Conservation (phyloP, 2,113 vertebrate species). For the Alces alces region DNA sequence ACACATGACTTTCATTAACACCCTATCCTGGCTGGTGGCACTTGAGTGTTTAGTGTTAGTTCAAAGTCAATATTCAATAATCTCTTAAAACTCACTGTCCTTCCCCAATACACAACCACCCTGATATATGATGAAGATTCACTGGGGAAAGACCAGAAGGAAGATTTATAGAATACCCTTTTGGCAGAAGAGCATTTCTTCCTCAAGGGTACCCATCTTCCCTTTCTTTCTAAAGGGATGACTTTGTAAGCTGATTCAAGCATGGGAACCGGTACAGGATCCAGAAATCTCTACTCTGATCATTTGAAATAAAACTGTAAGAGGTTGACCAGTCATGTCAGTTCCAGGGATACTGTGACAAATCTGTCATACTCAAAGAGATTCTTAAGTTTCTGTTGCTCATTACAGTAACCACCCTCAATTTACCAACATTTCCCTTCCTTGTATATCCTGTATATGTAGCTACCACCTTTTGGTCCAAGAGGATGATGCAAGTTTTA, state of each 20-base stretch:
- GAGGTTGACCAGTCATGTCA: not conserved
- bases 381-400: not conserved
- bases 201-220: not conserved
- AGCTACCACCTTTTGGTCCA: not conserved
- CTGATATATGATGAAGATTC: not conserved
- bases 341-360: not conserved
- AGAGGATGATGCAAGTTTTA: not conserved
- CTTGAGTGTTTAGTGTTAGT: not conserved
- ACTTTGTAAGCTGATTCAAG: not conserved
- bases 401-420: not conserved
- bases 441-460: not conserved
- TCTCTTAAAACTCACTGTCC: not conserved
- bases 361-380: not conserved
- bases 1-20: fast-evolving
- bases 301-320: not conserved
- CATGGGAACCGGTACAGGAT: not conserved
- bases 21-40: no score
- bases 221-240: not conserved
- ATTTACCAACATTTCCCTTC: not conserved
- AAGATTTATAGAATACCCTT: not conserved
- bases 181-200: not conserved
- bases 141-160: not conserved
- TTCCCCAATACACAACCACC: not conserved
- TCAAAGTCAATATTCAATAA: not conserved
- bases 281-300: not conserved